Conservation (phyloP, 53 echinoderm and acorn worm genomes). For the Paracentrotus lividus region DNA sequence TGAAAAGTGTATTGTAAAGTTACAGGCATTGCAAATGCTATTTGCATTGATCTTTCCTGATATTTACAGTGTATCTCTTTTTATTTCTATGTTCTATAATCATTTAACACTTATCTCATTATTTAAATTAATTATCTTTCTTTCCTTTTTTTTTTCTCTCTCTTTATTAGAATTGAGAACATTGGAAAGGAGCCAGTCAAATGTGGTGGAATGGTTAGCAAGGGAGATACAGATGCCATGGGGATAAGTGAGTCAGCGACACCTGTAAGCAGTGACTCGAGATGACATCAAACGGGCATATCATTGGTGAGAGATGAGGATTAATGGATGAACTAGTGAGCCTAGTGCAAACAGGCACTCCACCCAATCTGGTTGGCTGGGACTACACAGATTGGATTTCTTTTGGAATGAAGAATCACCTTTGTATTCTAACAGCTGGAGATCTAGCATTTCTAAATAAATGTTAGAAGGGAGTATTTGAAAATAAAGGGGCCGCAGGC, state of each 20-base stretch:
- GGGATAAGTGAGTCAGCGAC: constrained; percentile 48
- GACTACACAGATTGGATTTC: neutral
- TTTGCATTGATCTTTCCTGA: neutral
- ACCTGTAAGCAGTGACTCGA: constrained; percentile 59
- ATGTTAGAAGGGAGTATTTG: no score
- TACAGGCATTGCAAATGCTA: no score
- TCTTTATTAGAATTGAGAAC: constrained; percentile 9
- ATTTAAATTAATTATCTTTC: no score
- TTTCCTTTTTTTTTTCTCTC: neutral
- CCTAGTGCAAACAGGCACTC: neutral
- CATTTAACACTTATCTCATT: neutral
- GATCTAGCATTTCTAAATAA: no score
- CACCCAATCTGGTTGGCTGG: neutral
- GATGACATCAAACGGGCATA: constrained; percentile 42
- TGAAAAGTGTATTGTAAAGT: no score
- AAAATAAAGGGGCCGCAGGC: no score
- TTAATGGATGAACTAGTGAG: neutral
- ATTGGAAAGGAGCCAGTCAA: constrained; percentile 60
- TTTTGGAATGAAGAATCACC: neutral
- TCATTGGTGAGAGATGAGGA: neutral
- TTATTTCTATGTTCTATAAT: neutral
- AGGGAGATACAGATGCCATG: constrained; percentile 49
- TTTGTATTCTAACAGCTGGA: no score
- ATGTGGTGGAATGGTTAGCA: constrained; percentile 3
- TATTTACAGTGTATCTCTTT: neutral